These are phyloP conservation scores for Dromas ardeola DNA, from an alignment of 2,113 vertebrate species.

Conservation along the genomic window DNA sequence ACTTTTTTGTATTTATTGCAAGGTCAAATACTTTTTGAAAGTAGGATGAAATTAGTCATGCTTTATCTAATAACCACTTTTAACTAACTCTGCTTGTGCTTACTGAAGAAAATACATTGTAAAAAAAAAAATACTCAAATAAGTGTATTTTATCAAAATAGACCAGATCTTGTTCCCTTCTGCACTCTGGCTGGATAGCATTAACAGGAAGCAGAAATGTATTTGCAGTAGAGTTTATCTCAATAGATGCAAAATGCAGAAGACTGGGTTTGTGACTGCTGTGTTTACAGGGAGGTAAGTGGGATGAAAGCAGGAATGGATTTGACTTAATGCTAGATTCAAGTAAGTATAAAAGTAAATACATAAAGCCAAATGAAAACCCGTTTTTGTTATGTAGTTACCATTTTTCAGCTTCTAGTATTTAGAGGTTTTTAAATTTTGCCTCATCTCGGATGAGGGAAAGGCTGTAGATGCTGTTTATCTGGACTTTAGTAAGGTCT, in stretches of 20 bases:
- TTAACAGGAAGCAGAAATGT: neutral
- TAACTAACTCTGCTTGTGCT: neutral
- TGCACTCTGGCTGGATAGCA: neutral
- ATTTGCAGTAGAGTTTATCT: neutral
- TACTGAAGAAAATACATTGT: neutral
- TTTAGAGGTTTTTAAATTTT: neutral
- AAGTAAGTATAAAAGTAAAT: neutral
- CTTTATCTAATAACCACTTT: neutral
- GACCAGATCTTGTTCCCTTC: neutral
- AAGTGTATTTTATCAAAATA: neutral
- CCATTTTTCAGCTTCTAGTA: neutral
- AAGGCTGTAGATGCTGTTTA: too few relatives aligned
- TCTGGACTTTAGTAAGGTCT: neutral
- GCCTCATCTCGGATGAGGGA: neutral
- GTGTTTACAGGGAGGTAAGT: neutral
- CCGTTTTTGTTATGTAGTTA: neutral
- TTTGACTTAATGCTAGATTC: neutral
- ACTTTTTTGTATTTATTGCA: neutral
- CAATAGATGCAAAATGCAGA: neutral
- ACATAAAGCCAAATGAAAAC: neutral
- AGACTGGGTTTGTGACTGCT: neutral
- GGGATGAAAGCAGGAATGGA: neutral
- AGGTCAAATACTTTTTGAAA: slow-evolving; percentile 20
- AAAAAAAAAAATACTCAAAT: neutral
- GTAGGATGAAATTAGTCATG: neutral